Percentiles rank a stretch among this genome's conserved stretches.
These are phyloP conservation scores for Psilopogon haemacephalus DNA, from an alignment of 2,113 vertebrate genomes.

Conservation along the genomic window DNA sequence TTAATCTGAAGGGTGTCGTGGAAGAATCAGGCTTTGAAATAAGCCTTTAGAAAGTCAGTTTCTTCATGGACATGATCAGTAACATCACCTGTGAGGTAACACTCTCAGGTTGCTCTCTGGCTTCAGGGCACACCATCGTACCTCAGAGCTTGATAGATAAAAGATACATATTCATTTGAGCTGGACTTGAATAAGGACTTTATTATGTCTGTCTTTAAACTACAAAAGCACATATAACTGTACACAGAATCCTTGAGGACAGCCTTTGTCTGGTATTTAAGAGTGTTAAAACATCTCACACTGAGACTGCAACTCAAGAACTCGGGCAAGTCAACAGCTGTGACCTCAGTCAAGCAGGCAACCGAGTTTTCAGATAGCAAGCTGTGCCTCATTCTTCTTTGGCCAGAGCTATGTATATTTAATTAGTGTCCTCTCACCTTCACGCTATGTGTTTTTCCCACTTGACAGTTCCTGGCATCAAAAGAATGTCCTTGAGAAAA, in stretches of 20 bases:
- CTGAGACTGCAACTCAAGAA: constrained; percentile 49
- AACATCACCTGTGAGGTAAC: not conserved
- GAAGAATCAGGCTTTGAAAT: not conserved
- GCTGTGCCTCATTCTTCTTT: constrained; percentile 89
- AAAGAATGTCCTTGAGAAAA: constrained; percentile 94
- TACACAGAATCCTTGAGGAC: constrained; percentile 16
- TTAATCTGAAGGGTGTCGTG: not conserved
- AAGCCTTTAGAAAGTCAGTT: not conserved
- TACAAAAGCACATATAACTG: not conserved
- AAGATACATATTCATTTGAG: not conserved
- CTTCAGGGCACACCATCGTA: not conserved
- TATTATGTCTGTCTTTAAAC: not conserved
- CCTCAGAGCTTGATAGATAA: not conserved
- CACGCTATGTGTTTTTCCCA: constrained; percentile 85
- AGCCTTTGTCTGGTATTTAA: constrained; percentile 29
- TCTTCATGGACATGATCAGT: not conserved
- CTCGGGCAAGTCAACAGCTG: constrained; percentile 83
- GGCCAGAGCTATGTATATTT: constrained; percentile 88
- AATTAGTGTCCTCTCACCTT: constrained; percentile 97
- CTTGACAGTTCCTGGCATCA: constrained; percentile 93
- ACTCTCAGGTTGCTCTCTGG: not conserved
- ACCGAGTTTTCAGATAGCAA: constrained; percentile 86
- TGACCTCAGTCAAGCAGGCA: constrained; percentile 86
- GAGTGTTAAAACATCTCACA: constrained; percentile 23
- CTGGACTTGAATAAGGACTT: not conserved